Conservation (phyloP, 2,797 vertebrate genomes). For the Enteromius fasciolatus region DNA sequence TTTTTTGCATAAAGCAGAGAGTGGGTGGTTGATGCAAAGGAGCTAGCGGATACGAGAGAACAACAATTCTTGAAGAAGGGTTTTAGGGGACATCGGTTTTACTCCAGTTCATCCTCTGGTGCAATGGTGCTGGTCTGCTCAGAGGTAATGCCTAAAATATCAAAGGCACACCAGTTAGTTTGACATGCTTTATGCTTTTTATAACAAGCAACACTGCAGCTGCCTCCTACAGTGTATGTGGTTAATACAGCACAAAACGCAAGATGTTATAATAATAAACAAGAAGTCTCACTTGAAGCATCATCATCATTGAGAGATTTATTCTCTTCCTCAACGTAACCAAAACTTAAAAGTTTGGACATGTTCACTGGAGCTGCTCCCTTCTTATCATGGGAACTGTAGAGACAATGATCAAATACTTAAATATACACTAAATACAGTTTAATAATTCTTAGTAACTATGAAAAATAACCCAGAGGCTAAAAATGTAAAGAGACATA, state of each 20-base stretch:
- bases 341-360: constrained; percentile 83
- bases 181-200: not conserved
- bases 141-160: constrained; percentile 75
- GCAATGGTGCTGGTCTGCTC: constrained; percentile 76
- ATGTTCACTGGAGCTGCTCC: constrained; percentile 74
- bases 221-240: not conserved
- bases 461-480: not conserved
- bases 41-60: constrained; percentile 53
- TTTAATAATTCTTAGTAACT: not conserved
- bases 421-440: not conserved
- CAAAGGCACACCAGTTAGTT: not conserved
- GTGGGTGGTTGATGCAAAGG: constrained; percentile 15
- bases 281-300: constrained; percentile 73
- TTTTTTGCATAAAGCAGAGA: constrained; percentile 60
- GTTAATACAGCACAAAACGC: not conserved
- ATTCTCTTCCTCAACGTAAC: constrained; percentile 78
- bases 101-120: constrained; percentile 79
- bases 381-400: constrained; percentile 79
- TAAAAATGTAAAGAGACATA: constrained; percentile 57
- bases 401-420: not conserved
- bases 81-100: constrained; percentile 14
- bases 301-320: constrained; percentile 74
- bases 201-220: not conserved
- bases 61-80: constrained; percentile 63
- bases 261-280: not conserved